Evolutionary conservation across 2,797 vertebrate species (phyloP), one percentile per base, ranked within the genome.

Genomic region (Euthynnus affinis): DNA sequence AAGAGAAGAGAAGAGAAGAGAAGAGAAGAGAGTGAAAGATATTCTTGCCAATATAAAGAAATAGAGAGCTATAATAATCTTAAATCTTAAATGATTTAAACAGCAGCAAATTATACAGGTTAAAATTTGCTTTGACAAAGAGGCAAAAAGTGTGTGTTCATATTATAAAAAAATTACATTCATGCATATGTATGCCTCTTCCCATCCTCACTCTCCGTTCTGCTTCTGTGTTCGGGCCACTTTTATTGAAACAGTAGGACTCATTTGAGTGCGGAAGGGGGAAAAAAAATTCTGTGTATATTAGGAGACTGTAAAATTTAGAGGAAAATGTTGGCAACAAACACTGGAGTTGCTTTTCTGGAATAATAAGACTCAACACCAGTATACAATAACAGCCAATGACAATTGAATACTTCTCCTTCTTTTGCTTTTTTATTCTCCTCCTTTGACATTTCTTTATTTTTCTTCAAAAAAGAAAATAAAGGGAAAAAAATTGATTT

Each of bases 361-460:
- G 65, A 74, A 44, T 25, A 25, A 73, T 76, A 91, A 94, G 91
- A 92, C 87, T 94, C 94, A 96, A 96, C 95, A 96, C 95, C 93
- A 94, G 93, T 95, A 96, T 95, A 95, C 96, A 94, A 95, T 95
- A 92, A 93, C 93, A 95, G 94, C 96, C 95, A 96, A 94, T 95
- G 95, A 94, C 90, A 91, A 95, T 90, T 81, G 80, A 92, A 87
- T 66, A 72, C 89, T 80, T 84, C 49, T 22, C 23, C 70, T 68
- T 81, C 82, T 81, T 81, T 81, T 81, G 74, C 29, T 77, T 91
- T 76, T 81, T 46, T 73, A 34, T 85, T 83, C 77, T 71, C 89
- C 73, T 86, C 82, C 79, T 86, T 89, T 88, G 87, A 90, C 88
- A 83, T 91, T 89, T 93, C 85, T 88, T 89, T 90, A 88, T 84